These are phyloP conservation scores for Montipora foliosa DNA, from an alignment of 64 coral and sea anemone genomes.

Conservation along the genomic window DNA sequence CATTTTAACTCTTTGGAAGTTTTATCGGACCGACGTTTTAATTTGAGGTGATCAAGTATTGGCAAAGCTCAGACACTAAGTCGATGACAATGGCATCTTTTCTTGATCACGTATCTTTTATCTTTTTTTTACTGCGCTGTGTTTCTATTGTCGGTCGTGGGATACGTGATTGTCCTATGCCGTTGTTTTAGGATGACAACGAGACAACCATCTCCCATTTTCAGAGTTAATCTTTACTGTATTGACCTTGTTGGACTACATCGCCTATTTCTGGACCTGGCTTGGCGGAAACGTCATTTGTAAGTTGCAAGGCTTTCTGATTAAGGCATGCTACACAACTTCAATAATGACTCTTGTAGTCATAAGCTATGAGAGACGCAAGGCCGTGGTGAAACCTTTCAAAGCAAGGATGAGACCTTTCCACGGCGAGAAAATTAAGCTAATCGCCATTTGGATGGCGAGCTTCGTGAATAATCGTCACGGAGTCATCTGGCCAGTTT, in stretches of 20 bases:
- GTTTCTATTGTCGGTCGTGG: background rate
- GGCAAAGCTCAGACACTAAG: background rate
- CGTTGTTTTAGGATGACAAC: background rate
- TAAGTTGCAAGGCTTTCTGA: slow-evolving; percentile 43
- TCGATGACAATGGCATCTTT: background rate
- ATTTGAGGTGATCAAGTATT: no score
- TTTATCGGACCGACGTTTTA: no score
- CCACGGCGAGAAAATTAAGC: background rate
- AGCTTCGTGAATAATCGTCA: background rate
- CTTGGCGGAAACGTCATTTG: slow-evolving; percentile 22
- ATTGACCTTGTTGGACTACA: slow-evolving; percentile 50
- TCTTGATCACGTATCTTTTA: background rate
- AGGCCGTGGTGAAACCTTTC: slow-evolving; percentile 35
- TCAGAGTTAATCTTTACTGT: slow-evolving; percentile 27
- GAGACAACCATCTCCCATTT: background rate
- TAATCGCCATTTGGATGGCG: background rate
- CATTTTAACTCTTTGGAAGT: no score
- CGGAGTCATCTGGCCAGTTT: no score
- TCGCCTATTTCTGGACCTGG: slow-evolving; percentile 27
- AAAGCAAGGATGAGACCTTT: background rate
- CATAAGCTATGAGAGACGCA: slow-evolving; percentile 37
- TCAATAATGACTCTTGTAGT: slow-evolving; percentile 61
- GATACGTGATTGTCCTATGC: slow-evolving; percentile 23
- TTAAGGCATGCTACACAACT: slow-evolving; percentile 36
- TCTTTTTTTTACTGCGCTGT: background rate